These are phyloP conservation scores for Petromus typicus DNA, from an alignment of 2,113 vertebrate species.

Conservation along the genomic window DNA sequence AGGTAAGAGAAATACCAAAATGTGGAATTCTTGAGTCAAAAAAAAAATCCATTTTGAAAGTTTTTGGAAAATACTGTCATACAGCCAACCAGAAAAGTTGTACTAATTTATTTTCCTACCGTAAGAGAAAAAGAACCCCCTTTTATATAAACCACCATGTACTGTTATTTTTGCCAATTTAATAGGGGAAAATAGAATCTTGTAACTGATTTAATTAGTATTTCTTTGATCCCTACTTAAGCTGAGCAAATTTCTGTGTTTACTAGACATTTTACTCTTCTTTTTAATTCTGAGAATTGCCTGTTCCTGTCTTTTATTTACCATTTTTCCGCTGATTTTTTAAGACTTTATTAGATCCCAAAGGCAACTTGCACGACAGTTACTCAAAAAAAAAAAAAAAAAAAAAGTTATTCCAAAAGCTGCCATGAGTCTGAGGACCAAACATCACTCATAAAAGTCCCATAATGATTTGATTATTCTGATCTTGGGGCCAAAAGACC, in stretches of 20 bases:
- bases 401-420: conserved; percentile 32
- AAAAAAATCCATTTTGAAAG: background rate
- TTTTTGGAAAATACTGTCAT: conserved; percentile 33
- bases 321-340: conserved; percentile 43
- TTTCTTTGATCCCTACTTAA: conserved; percentile 68
- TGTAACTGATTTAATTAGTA: conserved; percentile 66
- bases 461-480: background rate
- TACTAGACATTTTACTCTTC: conserved; percentile 57
- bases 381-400: conserved; percentile 31
- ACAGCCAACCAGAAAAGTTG: background rate
- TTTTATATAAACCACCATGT: background rate
- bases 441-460: background rate
- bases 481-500: background rate
- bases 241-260: conserved; percentile 72
- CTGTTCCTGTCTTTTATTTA: conserved; percentile 63
- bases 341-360: conserved; percentile 27
- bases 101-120: background rate
- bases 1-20: conserved; percentile 54
- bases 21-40: background rate
- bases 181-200: conserved; percentile 50
- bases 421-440: background rate
- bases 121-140: background rate
- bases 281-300: conserved; percentile 50
- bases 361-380: conserved; percentile 45
- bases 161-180: conserved; percentile 48